A percentile compares a stretch with the other conserved stretches of the same genome.
phyloP scores from a whole-genome alignment of 2,888 invertebrate species.

The Tipula unca region DNA sequence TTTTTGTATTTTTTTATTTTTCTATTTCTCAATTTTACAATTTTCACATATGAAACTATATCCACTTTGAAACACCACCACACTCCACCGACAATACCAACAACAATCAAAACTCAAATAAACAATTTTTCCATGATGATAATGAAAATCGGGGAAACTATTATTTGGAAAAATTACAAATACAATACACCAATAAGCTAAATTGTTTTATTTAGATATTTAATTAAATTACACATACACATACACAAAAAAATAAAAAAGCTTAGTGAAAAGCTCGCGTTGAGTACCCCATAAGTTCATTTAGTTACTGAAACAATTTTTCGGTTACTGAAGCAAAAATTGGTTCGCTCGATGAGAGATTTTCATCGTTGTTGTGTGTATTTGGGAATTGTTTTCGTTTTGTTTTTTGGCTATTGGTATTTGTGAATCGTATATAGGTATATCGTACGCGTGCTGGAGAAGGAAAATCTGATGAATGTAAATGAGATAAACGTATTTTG shows the following conservation, averaged over 20 bases:
- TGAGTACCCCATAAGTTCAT: neutral
- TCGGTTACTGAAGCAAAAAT: neutral
- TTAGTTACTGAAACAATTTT: neutral
- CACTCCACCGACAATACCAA: too few relatives aligned
- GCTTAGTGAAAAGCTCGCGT: neutral
- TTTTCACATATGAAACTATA: neutral
- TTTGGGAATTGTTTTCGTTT: neutral
- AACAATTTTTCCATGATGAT: neutral
- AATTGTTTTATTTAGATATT: neutral
- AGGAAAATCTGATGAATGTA: neutral
- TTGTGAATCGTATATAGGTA: neutral
- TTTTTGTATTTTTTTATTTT: neutral
- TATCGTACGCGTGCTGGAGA: neutral
- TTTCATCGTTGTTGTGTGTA: neutral
- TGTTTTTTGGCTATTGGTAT: neutral
- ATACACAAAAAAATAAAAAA: too few relatives aligned
- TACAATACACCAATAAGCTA: neutral
- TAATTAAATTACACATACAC: neutral
- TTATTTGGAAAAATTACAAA: neutral
- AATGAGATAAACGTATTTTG: neutral
- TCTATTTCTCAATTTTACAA: neutral
- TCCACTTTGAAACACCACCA: neutral
- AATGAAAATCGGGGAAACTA: neutral
- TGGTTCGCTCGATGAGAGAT: neutral
- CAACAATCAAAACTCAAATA: neutral